Evolutionary conservation across 1,140 invertebrate species (phyloP).

Genomic region (Chironomus striatipennis): DNA sequence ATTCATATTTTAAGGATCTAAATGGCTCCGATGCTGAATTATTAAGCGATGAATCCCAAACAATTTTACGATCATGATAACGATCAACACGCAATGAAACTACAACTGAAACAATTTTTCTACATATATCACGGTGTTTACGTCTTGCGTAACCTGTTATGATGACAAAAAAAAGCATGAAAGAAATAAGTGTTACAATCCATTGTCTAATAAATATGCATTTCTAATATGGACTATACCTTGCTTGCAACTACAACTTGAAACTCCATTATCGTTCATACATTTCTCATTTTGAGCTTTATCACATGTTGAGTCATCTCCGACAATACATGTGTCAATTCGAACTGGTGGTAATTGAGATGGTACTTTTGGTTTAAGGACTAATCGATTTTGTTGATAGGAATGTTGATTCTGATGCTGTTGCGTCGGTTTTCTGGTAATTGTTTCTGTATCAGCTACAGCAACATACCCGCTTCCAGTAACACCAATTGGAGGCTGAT

Average conservation of each 20-base stretch:
- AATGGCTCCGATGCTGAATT: conserved; percentile 72
- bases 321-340: conserved; percentile 91
- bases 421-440: conserved; percentile 29
- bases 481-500: conserved; percentile 33
- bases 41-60: conserved; percentile 63
- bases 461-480: conserved; percentile 43
- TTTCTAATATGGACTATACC: conserved; percentile 36
- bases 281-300: conserved; percentile 78
- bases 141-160: conserved; percentile 61
- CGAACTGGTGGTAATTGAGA: conserved; percentile 52
- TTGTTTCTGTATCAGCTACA: conserved; percentile 40
- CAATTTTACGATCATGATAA: conserved; percentile 65
- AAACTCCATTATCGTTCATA: conserved; percentile 80
- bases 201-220: no score
- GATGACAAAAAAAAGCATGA: no score
- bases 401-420: conserved; percentile 28
- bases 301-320: conserved; percentile 87
- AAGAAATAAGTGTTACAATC: no score
- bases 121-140: conserved; percentile 67
- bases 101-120: conserved; percentile 68
- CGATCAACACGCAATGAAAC: conserved; percentile 74
- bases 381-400: conserved; percentile 24
- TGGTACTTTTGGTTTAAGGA: not conserved
- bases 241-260: conserved; percentile 80
- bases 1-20: conserved; percentile 73